phyloP scores from a whole-genome alignment of 2,113 vertebrate species.

The Cololabis saira region DNA sequence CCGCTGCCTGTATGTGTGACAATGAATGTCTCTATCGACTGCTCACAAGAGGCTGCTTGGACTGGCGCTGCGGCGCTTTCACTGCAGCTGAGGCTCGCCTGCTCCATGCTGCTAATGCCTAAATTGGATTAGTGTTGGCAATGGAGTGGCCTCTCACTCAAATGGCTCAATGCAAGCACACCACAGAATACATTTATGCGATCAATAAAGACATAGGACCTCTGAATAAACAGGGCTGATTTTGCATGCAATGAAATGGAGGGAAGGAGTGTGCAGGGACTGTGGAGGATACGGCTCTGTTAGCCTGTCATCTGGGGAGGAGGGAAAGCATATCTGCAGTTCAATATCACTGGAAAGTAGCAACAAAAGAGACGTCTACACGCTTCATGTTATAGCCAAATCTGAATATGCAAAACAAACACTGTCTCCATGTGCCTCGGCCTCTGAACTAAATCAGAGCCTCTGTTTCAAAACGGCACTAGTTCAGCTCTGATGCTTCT shows the following conservation, averaged over 20 bases:
- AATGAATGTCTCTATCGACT: slow-evolving; percentile 14
- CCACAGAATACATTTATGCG: slow-evolving; percentile 45
- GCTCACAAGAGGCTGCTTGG: slow-evolving; percentile 28
- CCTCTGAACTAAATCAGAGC: slow-evolving; percentile 8
- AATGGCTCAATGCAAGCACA: slow-evolving; percentile 36
- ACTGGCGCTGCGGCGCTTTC: slow-evolving; percentile 39
- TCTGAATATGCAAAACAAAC: neutral
- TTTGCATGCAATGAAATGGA: slow-evolving; percentile 15
- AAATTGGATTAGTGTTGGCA: slow-evolving; percentile 76
- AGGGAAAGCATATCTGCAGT: neutral
- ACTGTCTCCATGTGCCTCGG: neutral
- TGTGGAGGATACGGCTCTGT: neutral
- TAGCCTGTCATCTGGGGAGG: slow-evolving; percentile 12
- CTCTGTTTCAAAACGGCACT: neutral
- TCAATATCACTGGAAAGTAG: neutral
- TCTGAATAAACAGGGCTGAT: slow-evolving; percentile 30
- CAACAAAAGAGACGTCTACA: neutral
- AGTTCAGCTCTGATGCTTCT: neutral
- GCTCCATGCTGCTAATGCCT: slow-evolving; percentile 63
- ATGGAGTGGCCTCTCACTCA: slow-evolving; percentile 52
- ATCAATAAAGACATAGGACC: slow-evolving; percentile 46
- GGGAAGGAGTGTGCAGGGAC: neutral
- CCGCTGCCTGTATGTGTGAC: slow-evolving; percentile 24
- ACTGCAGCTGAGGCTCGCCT: slow-evolving; percentile 43
- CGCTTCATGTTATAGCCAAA: neutral